A percentile compares a stretch with the other conserved stretches of the same genome.
These are phyloP conservation scores for Dromaius novaehollandiae DNA, from an alignment of 2,113 vertebrate genomes.

Conservation along the genomic window DNA sequence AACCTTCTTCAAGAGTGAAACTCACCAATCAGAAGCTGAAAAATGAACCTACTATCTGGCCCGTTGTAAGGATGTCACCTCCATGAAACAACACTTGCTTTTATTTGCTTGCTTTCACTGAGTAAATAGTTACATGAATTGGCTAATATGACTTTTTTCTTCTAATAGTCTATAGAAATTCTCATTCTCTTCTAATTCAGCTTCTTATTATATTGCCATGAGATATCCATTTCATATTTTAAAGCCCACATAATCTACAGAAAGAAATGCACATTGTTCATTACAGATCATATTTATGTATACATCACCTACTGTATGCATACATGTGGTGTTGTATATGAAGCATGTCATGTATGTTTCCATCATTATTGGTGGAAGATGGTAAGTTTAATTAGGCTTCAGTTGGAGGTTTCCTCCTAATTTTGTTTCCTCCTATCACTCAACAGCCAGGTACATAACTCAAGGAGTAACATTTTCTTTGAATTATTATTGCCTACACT, in stretches of 20 bases:
- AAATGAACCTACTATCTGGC: background rate
- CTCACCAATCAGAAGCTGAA: background rate
- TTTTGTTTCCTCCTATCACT: background rate
- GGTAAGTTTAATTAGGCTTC: background rate
- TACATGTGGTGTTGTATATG: background rate
- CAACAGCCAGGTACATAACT: background rate
- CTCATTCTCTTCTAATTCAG: background rate
- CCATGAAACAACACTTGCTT: background rate
- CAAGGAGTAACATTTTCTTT: background rate
- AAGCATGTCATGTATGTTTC: background rate
- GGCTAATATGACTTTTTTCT: background rate
- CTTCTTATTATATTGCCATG: background rate
- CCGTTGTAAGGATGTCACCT: background rate
- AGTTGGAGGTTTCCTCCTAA: background rate
- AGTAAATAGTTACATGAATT: background rate
- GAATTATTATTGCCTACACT: background rate
- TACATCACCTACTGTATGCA: rapidly evolving
- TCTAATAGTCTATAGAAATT: background rate
- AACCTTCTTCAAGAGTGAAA: background rate
- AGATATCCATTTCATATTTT: background rate
- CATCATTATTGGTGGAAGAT: background rate
- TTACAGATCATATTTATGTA: background rate
- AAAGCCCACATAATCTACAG: background rate
- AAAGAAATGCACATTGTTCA: background rate
- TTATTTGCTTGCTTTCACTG: background rate